Percentiles rank a stretch among this genome's conserved stretches.
phyloP scores from a whole-genome alignment of 2,797 vertebrate genomes.

The Leptatherina wallacei region DNA sequence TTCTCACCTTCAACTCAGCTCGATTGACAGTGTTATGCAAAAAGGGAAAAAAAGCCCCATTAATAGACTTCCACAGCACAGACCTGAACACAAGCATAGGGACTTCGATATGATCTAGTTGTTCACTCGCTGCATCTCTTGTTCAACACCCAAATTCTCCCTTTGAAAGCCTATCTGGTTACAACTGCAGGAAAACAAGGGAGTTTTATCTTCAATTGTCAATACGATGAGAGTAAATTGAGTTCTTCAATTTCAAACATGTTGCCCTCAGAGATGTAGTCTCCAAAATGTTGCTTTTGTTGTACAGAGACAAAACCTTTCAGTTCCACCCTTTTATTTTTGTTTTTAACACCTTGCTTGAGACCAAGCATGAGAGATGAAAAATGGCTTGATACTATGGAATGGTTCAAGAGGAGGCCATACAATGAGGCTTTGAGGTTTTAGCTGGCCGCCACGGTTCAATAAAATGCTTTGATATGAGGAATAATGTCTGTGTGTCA shows the following conservation, averaged over 20 bases:
- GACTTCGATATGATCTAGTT: constrained; percentile 22
- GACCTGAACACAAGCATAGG: constrained; percentile 14
- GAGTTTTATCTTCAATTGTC: constrained; percentile 46
- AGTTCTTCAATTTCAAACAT: constrained; percentile 69
- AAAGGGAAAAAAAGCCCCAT: constrained; percentile 32
- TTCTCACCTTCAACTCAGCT: constrained; percentile 52
- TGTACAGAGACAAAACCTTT: constrained; percentile 30
- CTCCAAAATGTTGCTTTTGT: constrained; percentile 20
- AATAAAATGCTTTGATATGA: constrained; percentile 65
- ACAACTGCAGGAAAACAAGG: constrained; percentile 65
- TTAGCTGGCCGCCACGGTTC: constrained; percentile 42
- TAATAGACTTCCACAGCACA: constrained; percentile 29
- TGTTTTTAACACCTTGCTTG: constrained; percentile 54
- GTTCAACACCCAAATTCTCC: constrained; percentile 29
- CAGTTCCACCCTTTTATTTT: constrained; percentile 57
- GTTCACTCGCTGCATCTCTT: constrained; percentile 27
- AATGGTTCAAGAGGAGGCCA: constrained; percentile 52
- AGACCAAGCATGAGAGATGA: constrained; percentile 50
- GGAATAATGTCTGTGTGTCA: constrained; percentile 62
- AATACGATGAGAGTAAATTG: constrained; percentile 68
- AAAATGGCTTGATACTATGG: constrained; percentile 20
- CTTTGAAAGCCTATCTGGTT: constrained; percentile 62
- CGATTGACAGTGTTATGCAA: constrained; percentile 60
- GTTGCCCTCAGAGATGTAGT: constrained; percentile 16
- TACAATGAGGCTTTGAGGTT: constrained; percentile 55